Percentiles rank a stretch among this genome's conserved stretches.
Conservation (phyloP, 2,888 invertebrate genomes). For the Teinopalpus imperialis region DNA sequence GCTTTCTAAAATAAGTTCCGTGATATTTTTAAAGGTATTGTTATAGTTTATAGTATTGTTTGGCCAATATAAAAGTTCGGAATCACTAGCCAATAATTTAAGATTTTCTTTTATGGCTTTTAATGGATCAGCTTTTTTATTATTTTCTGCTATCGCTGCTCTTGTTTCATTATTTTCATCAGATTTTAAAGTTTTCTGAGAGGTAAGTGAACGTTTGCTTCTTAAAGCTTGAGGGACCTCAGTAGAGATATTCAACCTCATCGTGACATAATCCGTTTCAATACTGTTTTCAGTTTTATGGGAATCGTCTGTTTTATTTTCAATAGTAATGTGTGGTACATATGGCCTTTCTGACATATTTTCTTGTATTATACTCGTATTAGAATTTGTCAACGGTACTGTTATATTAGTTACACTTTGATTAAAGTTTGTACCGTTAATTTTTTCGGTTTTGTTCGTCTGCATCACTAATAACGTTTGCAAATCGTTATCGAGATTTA, state of each 20-base stretch:
- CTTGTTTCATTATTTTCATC: conserved; percentile 24
- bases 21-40: conserved; percentile 50
- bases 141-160: conserved; percentile 14
- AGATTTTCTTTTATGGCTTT: conserved; percentile 37
- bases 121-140: conserved; percentile 19
- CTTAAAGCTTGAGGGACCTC: conserved; percentile 36
- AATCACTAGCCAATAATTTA: conserved; percentile 44
- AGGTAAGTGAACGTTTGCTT: conserved; percentile 40
- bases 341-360: conserved; percentile 36
- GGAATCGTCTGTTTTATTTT: conserved; percentile 39
- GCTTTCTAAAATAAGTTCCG: conserved; percentile 55
- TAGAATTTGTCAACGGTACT: conserved; percentile 31
- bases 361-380: conserved; percentile 45
- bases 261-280: conserved; percentile 48
- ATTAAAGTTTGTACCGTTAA: conserved; percentile 30
- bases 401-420: conserved; percentile 30
- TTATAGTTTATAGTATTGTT: conserved; percentile 36
- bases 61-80: conserved; percentile 68
- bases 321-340: conserved; percentile 42
- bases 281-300: conserved; percentile 55
- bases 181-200: background rate
- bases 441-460: conserved; percentile 26
- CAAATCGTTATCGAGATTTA: conserved; percentile 9
- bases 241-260: conserved; percentile 38
- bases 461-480: conserved; percentile 28